A percentile compares a stretch with the other conserved stretches of the same genome.
Evolutionary conservation across 2,113 vertebrate genomes (phyloP).

Genomic region (Psammodynastes pulverulentus): DNA sequence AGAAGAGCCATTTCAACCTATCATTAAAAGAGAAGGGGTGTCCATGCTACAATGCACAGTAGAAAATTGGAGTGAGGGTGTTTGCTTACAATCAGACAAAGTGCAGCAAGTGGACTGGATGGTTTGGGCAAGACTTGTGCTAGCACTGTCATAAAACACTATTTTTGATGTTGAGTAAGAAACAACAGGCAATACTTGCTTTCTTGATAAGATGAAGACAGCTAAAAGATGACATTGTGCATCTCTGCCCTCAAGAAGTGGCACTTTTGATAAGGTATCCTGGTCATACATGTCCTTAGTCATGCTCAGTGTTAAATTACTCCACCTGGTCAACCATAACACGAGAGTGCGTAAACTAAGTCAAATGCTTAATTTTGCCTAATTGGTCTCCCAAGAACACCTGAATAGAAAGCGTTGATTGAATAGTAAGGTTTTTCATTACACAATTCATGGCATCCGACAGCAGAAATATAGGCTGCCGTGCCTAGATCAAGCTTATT

Average conservation of each 20-base stretch:
- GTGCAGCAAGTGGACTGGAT: background rate
- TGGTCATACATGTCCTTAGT: background rate
- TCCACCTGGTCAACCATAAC: background rate
- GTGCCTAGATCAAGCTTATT: background rate
- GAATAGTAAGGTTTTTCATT: background rate
- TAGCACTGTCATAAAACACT: background rate
- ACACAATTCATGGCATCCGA: background rate
- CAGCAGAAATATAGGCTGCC: background rate
- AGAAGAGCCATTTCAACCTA: background rate
- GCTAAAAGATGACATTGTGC: background rate
- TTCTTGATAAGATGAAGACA: background rate
- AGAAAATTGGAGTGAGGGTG: background rate
- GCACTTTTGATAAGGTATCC: background rate
- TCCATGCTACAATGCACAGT: background rate
- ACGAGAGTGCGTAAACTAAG: background rate
- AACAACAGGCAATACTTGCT: background rate
- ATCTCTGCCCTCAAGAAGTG: background rate
- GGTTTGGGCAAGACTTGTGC: background rate
- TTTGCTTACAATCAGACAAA: background rate
- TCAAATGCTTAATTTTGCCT: background rate
- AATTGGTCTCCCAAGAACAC: background rate
- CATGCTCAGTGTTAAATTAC: background rate
- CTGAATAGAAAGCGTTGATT: background rate
- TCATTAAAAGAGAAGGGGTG: background rate
- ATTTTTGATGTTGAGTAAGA: background rate